Evolutionary conservation across 2,888 invertebrate genomes (phyloP).

Genomic region (Zygogramma bicolorata): DNA sequence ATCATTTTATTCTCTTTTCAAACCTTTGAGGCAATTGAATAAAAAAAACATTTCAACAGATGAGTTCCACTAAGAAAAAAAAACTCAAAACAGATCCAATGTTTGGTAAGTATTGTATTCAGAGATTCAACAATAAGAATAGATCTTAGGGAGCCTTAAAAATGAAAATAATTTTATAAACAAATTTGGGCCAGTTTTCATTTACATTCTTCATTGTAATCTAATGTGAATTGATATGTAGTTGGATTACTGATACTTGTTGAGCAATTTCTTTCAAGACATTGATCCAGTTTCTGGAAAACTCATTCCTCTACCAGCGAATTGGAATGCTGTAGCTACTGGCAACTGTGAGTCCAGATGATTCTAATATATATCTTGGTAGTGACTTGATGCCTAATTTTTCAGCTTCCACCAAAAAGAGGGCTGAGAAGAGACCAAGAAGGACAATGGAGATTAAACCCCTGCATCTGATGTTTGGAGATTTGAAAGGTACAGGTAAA

Average conservation of each 20-base stretch:
- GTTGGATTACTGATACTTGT: neutral
- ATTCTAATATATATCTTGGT: neutral
- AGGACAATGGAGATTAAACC: slow-evolving; percentile 11
- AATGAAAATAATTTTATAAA: neutral
- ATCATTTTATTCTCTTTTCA: too few species aligned
- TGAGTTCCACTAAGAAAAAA: slow-evolving; percentile 15
- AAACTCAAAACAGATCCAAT: neutral
- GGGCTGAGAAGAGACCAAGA: slow-evolving; percentile 8
- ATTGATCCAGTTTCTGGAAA: slow-evolving; percentile 19
- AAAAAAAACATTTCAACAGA: neutral
- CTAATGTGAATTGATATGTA: neutral
- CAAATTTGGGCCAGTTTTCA: neutral
- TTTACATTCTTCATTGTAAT: neutral
- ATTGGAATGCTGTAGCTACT: neutral
- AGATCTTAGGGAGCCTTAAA: neutral
- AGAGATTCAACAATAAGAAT: neutral
- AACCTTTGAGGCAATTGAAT: too few species aligned
- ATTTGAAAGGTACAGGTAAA: slow-evolving; percentile 21
- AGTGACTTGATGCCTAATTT: neutral
- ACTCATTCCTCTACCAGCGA: slow-evolving; percentile 7
- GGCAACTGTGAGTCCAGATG: neutral
- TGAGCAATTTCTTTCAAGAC: slow-evolving; percentile 19
- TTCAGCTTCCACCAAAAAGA: slow-evolving; percentile 11
- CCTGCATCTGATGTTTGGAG: slow-evolving; percentile 13
- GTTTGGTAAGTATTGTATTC: slow-evolving; percentile 19